Conservation (phyloP, 1,140 invertebrate genomes). For the Penaeus vannamei region DNA sequence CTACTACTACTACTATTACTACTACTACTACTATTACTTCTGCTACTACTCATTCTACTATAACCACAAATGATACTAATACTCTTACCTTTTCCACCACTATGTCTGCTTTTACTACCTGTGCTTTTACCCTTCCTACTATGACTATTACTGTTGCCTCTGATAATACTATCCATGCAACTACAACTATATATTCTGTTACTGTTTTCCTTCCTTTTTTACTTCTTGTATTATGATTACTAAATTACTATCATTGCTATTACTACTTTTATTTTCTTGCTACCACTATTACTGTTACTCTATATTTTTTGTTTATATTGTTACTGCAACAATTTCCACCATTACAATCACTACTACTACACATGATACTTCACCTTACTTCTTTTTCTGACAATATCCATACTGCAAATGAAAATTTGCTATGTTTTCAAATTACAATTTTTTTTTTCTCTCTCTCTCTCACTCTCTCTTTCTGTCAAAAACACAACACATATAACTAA, state of each 20-base stretch:
- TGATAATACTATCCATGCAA: constrained; percentile 1
- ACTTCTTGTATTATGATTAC: neutral
- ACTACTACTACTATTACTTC: neutral
- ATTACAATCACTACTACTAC: neutral
- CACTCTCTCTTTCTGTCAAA: neutral
- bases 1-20: neutral
- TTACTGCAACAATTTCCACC: neutral
- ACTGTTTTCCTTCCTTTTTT: neutral
- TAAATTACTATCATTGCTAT: neutral
- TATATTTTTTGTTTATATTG: neutral
- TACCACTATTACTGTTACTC: neutral
- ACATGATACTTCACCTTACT: neutral
- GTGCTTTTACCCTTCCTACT: neutral
- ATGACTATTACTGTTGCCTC: neutral
- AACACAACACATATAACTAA: constrained; percentile 23
- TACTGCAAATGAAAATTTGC: too few species aligned
- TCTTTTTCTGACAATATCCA: too few species aligned
- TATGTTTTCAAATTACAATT: too few species aligned
- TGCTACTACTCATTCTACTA: neutral
- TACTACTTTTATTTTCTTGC: neutral
- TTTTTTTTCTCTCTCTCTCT: neutral
- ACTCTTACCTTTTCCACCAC: neutral
- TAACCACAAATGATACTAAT: neutral
- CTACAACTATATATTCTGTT: neutral
- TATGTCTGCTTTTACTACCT: neutral